A percentile compares a stretch with the other conserved stretches of the same genome.
phyloP scores from a whole-genome alignment of 1,140 invertebrate species.

The Drosophila parvula region DNA sequence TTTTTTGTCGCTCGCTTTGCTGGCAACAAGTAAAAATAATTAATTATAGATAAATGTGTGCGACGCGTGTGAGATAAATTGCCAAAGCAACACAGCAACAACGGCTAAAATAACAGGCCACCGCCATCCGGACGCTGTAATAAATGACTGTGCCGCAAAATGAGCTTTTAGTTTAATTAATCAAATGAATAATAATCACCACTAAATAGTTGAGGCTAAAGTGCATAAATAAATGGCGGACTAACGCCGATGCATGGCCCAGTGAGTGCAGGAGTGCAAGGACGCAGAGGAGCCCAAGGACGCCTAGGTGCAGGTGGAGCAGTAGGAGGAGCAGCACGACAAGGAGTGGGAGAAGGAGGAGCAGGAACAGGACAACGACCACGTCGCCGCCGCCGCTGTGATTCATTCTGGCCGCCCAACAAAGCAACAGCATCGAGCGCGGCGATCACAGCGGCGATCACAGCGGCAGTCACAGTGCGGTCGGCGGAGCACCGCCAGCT shows the following conservation, averaged over 20 bases:
- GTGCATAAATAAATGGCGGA: conserved; percentile 47
- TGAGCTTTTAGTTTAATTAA: conserved; percentile 83
- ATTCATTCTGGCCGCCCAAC: conserved; percentile 84
- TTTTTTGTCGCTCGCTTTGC: conserved; percentile 52
- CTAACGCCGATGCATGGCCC: conserved; percentile 60
- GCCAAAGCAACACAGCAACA: conserved; percentile 41
- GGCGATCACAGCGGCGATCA: conserved; percentile 54
- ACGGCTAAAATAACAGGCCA: conserved; percentile 19
- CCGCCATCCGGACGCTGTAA: conserved; percentile 48
- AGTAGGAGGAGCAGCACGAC: conserved; percentile 2
- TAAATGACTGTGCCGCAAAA: conserved; percentile 77
- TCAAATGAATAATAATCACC: conserved; percentile 65
- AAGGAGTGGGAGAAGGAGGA: conserved; percentile 5
- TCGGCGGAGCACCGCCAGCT: conserved; percentile 38
- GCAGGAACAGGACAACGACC: conserved; percentile 2
- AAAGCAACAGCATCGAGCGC: conserved; percentile 64
- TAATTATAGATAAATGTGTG: conserved; percentile 80
- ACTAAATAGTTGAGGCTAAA: conserved; percentile 59
- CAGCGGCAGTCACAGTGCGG: conserved; percentile 45
- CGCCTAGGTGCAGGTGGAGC: conserved; percentile 7
- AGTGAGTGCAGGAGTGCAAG: conserved; percentile 31
- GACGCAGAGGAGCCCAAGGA: conserved; percentile 21
- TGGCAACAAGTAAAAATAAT: conserved; percentile 80
- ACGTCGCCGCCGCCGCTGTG: conserved; percentile 62
- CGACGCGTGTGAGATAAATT: conserved; percentile 66